Percentiles rank a stretch among this genome's conserved stretches.
These are phyloP conservation scores for Parasteatoda tepidariorum DNA, from an alignment of 1,140 invertebrate genomes.

Conservation along the genomic window DNA sequence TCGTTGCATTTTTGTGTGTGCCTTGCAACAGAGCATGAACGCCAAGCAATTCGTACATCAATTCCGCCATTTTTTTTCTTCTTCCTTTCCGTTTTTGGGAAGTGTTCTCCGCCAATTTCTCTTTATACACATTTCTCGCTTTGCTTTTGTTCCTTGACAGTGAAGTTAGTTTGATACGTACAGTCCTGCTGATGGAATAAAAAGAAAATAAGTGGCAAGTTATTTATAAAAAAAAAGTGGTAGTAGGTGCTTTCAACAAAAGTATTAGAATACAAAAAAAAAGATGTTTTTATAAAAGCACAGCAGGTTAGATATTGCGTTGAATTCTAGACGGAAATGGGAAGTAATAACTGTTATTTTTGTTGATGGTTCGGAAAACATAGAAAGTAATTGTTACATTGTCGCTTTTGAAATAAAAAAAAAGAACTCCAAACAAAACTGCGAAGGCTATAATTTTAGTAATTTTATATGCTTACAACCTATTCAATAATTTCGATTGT, in stretches of 20 bases:
- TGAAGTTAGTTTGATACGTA: conserved; percentile 39
- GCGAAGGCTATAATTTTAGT: too few relatives aligned
- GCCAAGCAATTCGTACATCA: conserved; percentile 19
- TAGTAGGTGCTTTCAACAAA: too few relatives aligned
- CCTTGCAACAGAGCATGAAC: conserved; percentile 25
- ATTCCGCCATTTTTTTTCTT: not conserved
- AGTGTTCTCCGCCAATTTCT: conserved; percentile 47
- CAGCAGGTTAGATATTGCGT: conserved; percentile 10
- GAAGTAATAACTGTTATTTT: not conserved
- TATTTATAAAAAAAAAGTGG: conserved; percentile 16
- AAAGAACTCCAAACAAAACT: too few relatives aligned
- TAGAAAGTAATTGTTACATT: too few relatives aligned
- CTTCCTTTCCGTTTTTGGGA: too few relatives aligned
- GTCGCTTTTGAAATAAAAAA: too few relatives aligned
- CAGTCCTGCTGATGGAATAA: conserved; percentile 38
- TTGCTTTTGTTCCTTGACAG: conserved; percentile 19
- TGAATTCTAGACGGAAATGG: conserved; percentile 42
- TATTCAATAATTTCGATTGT: too few relatives aligned
- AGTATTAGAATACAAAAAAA: not conserved
- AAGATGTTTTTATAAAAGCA: not conserved
- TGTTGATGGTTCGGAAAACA: not conserved
- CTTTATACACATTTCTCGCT: not conserved
- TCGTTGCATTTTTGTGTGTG: conserved; percentile 1
- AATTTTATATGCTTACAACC: too few relatives aligned
- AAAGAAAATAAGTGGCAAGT: conserved; percentile 13